Base-by-base conservation (phyloP, 1,140 invertebrate species). In the Ephestia elutella region DNA sequence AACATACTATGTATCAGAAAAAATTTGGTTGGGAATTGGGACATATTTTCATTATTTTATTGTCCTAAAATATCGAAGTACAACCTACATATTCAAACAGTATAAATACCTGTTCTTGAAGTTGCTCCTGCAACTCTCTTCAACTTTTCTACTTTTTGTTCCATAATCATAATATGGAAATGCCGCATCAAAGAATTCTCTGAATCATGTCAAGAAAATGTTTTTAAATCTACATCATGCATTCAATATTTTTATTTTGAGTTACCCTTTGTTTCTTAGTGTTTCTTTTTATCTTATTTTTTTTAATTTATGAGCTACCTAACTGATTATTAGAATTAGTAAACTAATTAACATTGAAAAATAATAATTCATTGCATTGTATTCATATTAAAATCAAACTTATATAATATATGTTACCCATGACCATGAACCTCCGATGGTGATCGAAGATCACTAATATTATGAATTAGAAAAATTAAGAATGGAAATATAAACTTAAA, bases 111-210 rank as follows among this genome's bases (percentile, higher is more conserved):
- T 86, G 85, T 87, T 87, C 76, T 84, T 85, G 63, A 83, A 86
- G 78, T 87, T 85, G 82, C 82, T 80, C 81, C 75, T 83, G 77
- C 82, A 87, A 80, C 81, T 87, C 82, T 85, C 82, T 78, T 87
- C 78, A 82, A 83, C 81, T 87, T 85, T 87, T 87, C 73, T 84
- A 84, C 80, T 87, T 87, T 87, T 87, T 87, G 79, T 84, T 80
- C 72, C 80, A 82, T 78, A 81, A 83, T 80, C 77, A 85, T 85
- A 87, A 85, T 71, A 73, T 87, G 85, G 85, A 73, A 73, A 76
- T 79, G 68, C 73, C 79, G 66, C 59, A 50, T 25, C 19, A 49
- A 13, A 13, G 13, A n/a, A n/a, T n/a, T 35, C 21, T 25, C 21
- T 2, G 21, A 3, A 25, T 25, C 0, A 44, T 15, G 15, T 15